A percentile compares a stretch with the other conserved stretches of the same genome.
These are phyloP conservation scores for Brienomyrus longianalis DNA, from an alignment of 2,113 vertebrate species.

Conservation along the genomic window DNA sequence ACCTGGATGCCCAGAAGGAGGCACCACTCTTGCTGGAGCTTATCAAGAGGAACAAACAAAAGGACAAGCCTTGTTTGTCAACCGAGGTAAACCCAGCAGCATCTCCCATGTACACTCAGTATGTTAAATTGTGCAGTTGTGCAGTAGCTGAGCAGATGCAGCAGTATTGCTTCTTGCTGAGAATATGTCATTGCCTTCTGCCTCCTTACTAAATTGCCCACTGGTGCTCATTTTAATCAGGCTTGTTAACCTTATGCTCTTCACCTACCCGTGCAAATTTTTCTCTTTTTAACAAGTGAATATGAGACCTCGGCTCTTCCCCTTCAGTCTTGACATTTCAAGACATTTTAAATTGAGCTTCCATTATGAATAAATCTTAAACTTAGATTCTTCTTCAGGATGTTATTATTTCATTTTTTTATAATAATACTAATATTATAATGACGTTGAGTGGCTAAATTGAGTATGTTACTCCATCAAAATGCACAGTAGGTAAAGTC, in stretches of 20 bases:
- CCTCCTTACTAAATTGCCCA: neutral
- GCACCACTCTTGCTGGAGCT: slow-evolving; percentile 78
- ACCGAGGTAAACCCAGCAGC: slow-evolving; percentile 56
- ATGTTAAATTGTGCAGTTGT: neutral
- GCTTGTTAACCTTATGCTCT: neutral
- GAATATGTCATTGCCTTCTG: neutral
- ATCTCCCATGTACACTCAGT: neutral
- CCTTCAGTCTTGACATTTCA: neutral
- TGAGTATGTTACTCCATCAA: neutral
- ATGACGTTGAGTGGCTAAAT: neutral
- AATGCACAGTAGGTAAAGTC: neutral
- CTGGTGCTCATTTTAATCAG: neutral
- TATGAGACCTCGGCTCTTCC: neutral
- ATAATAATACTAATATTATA: neutral
- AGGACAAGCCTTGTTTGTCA: slow-evolving; percentile 37
- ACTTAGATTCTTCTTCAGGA: neutral
- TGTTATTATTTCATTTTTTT: neutral
- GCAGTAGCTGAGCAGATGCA: neutral
- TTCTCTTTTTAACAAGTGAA: neutral
- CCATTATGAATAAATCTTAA: neutral
- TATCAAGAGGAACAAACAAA: slow-evolving; percentile 64
- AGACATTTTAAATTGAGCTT: neutral
- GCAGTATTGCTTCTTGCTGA: neutral
- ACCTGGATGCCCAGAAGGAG: slow-evolving; percentile 62
- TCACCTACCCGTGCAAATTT: neutral